These are phyloP conservation scores for Drosophila asahinai DNA, from an alignment of 1,140 invertebrate genomes.

Conservation along the genomic window DNA sequence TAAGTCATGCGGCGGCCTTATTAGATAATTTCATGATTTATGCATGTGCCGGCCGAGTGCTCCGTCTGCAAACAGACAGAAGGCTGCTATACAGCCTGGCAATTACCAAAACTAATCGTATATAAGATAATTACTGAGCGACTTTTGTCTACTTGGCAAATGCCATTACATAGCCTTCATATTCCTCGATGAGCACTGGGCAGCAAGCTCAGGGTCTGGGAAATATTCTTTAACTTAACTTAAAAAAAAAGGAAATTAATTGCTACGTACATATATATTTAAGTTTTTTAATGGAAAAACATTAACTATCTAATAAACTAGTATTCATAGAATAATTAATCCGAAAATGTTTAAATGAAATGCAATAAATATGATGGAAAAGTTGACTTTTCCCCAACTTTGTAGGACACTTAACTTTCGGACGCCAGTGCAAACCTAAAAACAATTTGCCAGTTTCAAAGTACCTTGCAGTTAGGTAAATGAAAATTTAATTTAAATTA, in stretches of 20 bases:
- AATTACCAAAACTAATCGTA: slow-evolving; percentile 50
- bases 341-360: not conserved
- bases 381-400: not conserved
- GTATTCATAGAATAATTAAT: not conserved
- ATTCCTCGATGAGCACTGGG: not conserved
- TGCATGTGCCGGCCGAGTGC: slow-evolving; percentile 35
- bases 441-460: slow-evolving; percentile 23
- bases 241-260: too few species aligned
- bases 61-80: slow-evolving; percentile 16
- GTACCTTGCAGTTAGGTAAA: slow-evolving; percentile 16
- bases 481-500: slow-evolving; percentile 41
- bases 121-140: slow-evolving; percentile 32
- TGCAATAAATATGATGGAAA: too few species aligned
- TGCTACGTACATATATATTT: too few species aligned
- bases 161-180: not conserved
- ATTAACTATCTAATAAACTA: not conserved
- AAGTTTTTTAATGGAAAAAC: not conserved
- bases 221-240: too few species aligned
- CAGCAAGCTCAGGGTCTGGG: not conserved
- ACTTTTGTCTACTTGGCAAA: slow-evolving; percentile 31
- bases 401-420: slow-evolving; percentile 7
- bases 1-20: slow-evolving; percentile 59
- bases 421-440: not conserved
- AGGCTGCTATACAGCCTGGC: slow-evolving; percentile 1
- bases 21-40: slow-evolving; percentile 73